Evolutionary conservation across 2,888 invertebrate genomes (phyloP).

Genomic region (Elysia crispata): DNA sequence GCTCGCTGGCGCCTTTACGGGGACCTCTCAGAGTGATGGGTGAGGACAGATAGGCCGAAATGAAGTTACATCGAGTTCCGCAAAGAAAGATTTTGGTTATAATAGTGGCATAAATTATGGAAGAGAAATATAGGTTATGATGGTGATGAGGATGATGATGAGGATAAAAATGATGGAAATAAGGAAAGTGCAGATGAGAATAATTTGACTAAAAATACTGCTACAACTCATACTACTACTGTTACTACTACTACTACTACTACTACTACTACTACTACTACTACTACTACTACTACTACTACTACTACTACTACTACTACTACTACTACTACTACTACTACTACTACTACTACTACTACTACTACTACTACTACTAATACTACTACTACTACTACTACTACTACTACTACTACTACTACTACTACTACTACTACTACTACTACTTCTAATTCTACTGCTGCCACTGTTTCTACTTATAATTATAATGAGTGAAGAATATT

Average conservation of each 20-base stretch:
- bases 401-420: too few species aligned
- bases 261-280: constrained; percentile 29
- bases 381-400: too few species aligned
- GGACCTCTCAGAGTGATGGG: neutral
- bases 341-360: constrained; percentile 17
- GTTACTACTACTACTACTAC: constrained; percentile 32
- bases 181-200: neutral
- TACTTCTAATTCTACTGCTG: too few species aligned
- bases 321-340: constrained; percentile 24
- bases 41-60: neutral
- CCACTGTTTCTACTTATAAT: too few species aligned
- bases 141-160: too few species aligned
- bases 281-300: constrained; percentile 29
- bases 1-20: neutral
- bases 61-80: neutral
- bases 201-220: neutral
- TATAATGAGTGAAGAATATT: too few species aligned
- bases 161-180: too few species aligned
- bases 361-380: too few species aligned
- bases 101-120: too few species aligned
- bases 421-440: too few species aligned
- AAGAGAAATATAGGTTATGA: too few species aligned
- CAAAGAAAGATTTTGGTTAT: neutral
- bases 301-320: constrained; percentile 18
- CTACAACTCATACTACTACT: too few species aligned